Evolutionary conservation across 2,113 vertebrate species (phyloP).

Genomic region (Microcebus ravelobensis): DNA sequence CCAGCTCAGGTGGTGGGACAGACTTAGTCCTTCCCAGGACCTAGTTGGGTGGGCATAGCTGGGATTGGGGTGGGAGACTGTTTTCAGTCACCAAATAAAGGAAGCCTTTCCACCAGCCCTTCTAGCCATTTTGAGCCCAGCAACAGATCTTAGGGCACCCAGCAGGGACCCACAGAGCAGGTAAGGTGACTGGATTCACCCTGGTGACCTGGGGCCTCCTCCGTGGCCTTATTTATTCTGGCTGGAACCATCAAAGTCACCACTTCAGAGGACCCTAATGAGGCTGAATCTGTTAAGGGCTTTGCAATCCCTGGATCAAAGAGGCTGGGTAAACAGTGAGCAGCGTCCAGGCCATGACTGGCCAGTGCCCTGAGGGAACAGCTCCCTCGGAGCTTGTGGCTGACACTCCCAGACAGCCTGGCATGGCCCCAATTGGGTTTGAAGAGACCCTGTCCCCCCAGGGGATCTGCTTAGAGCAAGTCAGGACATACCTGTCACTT

Average conservation of each 20-base stretch:
- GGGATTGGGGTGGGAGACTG: background rate
- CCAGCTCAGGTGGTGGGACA: background rate
- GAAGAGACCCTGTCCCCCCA: background rate
- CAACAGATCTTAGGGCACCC: background rate
- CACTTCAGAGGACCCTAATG: slow-evolving; percentile 75
- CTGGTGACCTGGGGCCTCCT: slow-evolving; percentile 35
- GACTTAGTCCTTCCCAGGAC: background rate
- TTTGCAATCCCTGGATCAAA: slow-evolving; percentile 72
- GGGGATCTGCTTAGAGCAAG: background rate
- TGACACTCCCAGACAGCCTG: background rate
- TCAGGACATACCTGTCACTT: background rate
- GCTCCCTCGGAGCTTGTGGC: background rate
- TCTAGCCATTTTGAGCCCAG: background rate
- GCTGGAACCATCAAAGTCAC: slow-evolving; percentile 64
- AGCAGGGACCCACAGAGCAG: background rate
- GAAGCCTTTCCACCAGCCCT: background rate
- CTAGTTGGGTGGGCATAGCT: background rate
- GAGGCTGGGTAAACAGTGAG: slow-evolving; percentile 65
- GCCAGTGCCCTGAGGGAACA: slow-evolving; percentile 8
- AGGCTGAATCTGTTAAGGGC: slow-evolving; percentile 49
- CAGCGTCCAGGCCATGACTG: slow-evolving; percentile 49
- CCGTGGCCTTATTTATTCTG: slow-evolving; percentile 32
- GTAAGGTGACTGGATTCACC: background rate
- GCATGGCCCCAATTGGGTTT: background rate
- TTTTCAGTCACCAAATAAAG: slow-evolving; percentile 13